Base-by-base conservation (phyloP, 2,888 invertebrate species). In the Aproaerema taeniolella region DNA sequence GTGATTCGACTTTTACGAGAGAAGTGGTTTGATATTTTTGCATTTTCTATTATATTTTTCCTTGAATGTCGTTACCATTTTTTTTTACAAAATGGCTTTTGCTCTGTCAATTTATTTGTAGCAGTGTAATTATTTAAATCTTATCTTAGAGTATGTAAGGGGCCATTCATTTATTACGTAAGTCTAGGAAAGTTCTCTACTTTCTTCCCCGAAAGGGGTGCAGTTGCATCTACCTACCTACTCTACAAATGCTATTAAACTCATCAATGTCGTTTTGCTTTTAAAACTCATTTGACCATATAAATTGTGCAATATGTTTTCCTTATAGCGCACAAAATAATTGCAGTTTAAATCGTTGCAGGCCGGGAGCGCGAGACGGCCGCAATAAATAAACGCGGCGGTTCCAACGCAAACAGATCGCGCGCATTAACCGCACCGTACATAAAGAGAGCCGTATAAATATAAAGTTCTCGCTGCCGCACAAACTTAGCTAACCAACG, bases 401-500 rank as follows among this genome's bases (percentile, higher is more conserved):
- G 67, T 64, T 71, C 74, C 77, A 70, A 78, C 81, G 81, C 74
- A 83, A 86, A 86, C 86, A 85, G 83, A 86, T 85, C 83, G 83
- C 65, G 76, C 80, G 81, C 79, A 85, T 86, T 86, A 85, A 83
- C 85, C 82, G 80, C 76, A 66, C 78, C 79, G 78, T 86, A 85
- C 79, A 86, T 85, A 85, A 85, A 85, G 83, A 85, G 82, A 81
- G 68, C 80, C 66, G 73, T 82, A 85, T 86, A 86, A 86, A 85
- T 85, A 86, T 86, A 86, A 85, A 86, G 85, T 86, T 85, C 79
- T 74, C 78, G 77, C 78, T 71, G 78, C 79, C 79, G 79, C 83
- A 80, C 85, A 77, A 86, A 85, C 86, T 86, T 86, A 86, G 85
- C 86, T 86, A 86, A 86, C 86, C 86, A 86, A 85, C 85, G 83